Evolutionary conservation across 35 echinoderm and acorn worm species (phyloP), one percentile per base, ranked within the genome.

Genomic region (Amphiura filiformis): DNA sequence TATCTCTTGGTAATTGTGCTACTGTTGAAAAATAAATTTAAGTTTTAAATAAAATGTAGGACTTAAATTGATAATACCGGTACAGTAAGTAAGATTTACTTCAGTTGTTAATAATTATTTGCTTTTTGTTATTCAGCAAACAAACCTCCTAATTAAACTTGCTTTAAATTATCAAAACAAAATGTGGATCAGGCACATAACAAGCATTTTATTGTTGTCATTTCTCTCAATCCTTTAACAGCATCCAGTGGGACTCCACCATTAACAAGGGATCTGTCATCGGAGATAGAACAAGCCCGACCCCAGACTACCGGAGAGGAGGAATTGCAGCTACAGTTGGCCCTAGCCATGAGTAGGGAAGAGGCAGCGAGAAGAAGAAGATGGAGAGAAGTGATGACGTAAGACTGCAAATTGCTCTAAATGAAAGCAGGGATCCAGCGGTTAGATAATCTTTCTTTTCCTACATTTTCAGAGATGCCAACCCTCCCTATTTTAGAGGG

Each of bases 241-340:
- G 83, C 35, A 15, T 33, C 83, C 26, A 37, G 44, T 40, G 22
- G 31, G 32, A 90, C 89, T 49, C 89, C 89, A 36, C 82, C 89
- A 31, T 30, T 61, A 20, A 64, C 31, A 36, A 77, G 89, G 36
- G 56, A 47, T 32, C 36, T 91, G 76, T 82, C 94, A 15, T 89
- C 96, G 35, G 96, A 98, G 75, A 94, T 99, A 40, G 96, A 99
- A 80, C 96, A 99, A 57, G 96, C 96, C 31, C 90, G 96, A n/a
- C 96, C 96, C 23, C 90, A 94, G 80, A 99, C 96, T 31, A 57
- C 65, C 23, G 93, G 93, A 26, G 96, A 99, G 77, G 96, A 99
- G 75, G 96, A 99, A 36, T 57, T 99, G 12, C 96, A 99, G 81
- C 84, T 99, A 38, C 96, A 99, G 90, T 84, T 99, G 41, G 96